Evolutionary conservation across 2,113 vertebrate species (phyloP).

Genomic region (Rhynchopsitta pachyrhyncha): DNA sequence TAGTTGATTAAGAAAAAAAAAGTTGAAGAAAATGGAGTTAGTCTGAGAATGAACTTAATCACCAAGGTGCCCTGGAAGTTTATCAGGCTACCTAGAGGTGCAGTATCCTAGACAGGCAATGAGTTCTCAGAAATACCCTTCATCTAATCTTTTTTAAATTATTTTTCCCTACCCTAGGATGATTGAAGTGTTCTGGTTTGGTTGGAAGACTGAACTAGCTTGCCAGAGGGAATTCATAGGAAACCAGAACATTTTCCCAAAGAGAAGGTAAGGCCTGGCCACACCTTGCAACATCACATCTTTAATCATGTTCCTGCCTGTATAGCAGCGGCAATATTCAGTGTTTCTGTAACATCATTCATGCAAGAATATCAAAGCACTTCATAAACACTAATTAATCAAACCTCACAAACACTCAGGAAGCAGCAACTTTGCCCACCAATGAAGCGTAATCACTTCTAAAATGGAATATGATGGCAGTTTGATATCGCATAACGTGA

Average conservation of each 20-base stretch:
- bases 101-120: conserved; percentile 26
- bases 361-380: conserved; percentile 60
- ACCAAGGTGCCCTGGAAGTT: conserved; percentile 36
- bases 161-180: neutral
- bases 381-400: conserved; percentile 63
- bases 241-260: conserved; percentile 34
- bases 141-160: conserved; percentile 50
- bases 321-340: conserved; percentile 1
- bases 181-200: conserved; percentile 32
- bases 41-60: conserved; percentile 16
- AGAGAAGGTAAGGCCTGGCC: conserved; percentile 33
- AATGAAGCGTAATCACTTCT: neutral
- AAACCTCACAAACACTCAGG: conserved; percentile 42
- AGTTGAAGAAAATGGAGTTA: neutral
- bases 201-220: conserved; percentile 29
- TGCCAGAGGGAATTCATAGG: conserved; percentile 40
- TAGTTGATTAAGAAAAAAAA: neutral
- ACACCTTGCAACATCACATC: conserved; percentile 46
- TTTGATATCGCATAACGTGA: conserved; percentile 27
- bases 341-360: conserved; percentile 48
- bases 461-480: conserved; percentile 46
- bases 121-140: conserved; percentile 49
- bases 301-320: conserved; percentile 65
- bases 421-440: conserved; percentile 61
- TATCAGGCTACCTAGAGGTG: conserved; percentile 57